Conservation (phyloP, 2,888 invertebrate species). For the Athrips mouffetella region DNA sequence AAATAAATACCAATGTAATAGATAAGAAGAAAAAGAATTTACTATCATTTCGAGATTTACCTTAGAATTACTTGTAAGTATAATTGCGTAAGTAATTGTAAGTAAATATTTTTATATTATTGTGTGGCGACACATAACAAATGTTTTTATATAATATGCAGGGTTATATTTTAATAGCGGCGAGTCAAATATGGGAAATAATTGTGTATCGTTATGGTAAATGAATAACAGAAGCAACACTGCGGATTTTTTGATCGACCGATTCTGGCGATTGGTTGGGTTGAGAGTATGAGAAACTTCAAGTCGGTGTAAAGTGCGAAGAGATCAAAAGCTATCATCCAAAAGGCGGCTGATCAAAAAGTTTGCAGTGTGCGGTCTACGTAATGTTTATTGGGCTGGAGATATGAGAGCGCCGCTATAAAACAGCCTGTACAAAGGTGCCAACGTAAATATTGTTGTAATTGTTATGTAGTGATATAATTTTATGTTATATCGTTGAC, state of each 20-base stretch:
- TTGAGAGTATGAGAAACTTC: no score
- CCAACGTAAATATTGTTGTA: constrained; percentile 77
- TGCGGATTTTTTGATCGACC: no score
- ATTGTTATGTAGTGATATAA: constrained; percentile 76
- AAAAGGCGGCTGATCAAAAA: no score
- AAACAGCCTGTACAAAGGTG: constrained; percentile 52
- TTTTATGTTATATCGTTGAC: constrained; percentile 71
- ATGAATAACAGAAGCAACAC: no score
- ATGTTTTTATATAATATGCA: constrained; percentile 65
- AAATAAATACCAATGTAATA: constrained; percentile 64
- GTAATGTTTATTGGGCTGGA: not conserved
- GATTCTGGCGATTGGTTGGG: no score
- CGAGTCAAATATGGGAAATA: not conserved
- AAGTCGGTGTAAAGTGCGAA: no score
- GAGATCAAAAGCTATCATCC: not conserved
- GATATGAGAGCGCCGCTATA: constrained; percentile 9
- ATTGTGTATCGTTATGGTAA: no score
- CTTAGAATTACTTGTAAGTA: constrained; percentile 62
- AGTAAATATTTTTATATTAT: constrained; percentile 73
- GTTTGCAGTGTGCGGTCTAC: not conserved
- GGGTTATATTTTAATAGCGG: constrained; percentile 11
- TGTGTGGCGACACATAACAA: constrained; percentile 69
- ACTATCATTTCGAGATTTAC: constrained; percentile 71
- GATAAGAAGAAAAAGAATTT: constrained; percentile 65
- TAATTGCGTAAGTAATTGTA: constrained; percentile 68